Base-by-base conservation (phyloP, 2,888 invertebrate genomes). In the Acrobasis suavella region DNA sequence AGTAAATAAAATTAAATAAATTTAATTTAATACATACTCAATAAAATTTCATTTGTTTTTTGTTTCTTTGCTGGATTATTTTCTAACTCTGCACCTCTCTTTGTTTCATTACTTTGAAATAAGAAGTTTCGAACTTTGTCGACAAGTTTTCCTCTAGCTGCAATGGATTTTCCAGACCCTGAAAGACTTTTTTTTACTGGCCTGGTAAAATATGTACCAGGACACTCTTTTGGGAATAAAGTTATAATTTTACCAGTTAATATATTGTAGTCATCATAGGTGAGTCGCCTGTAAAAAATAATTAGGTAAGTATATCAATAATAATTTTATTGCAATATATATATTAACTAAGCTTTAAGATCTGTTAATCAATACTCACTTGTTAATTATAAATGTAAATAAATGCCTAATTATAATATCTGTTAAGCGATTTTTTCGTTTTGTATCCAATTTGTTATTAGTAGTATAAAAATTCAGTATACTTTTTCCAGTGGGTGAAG, bases 381-480 rank as follows among this genome's bases (percentile, higher is more conserved):
- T 32, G 14, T 55, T 55, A 9, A 55, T 39, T 38, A 55, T 22
- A 37, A 38, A 37, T 15, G 55, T 55, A 39, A 32, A 55, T 22
- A 55, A 37, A 37, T 55, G 55, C 37, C 55, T 55, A 9, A 55
- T 55, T 6, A 55, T 55, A 37, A 55, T 55, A 55, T 55, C 55
- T 37, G 55, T 55, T 55, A 55, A 37, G 12, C 55, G 37, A 55
- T 55, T 55, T 55, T 55, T 55, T 15, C 55, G 37, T 39, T 55
- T 55, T 22, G 37, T 37, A 14, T 55, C 55, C 32, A 55, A 14
- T 15, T 3, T 9, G 15, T 55, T 22, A 37, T 55, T 32, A 15
- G 32, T 22, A 37, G 37, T 16, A 38, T 56, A 56, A 49, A n/a
- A n/a, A n/a, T n/a, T n/a, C n/a, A n/a, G n/a, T n/a, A n/a, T n/a